Percentiles rank a stretch among this genome's conserved stretches.
Evolutionary conservation across 2,113 vertebrate genomes (phyloP).

Genomic region (Bufo bufo): DNA sequence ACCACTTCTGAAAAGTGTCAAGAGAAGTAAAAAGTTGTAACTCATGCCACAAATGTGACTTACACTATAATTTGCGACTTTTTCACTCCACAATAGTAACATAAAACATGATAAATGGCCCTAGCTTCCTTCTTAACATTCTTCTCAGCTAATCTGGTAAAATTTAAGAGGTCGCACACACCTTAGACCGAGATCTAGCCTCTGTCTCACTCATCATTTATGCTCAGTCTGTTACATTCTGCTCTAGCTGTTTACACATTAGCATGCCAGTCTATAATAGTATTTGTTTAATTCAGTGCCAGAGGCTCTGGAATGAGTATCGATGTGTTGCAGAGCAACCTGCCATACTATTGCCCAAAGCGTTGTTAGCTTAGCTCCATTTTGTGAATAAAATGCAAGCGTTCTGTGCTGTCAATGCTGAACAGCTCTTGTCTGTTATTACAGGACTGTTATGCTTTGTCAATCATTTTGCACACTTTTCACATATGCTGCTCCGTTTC

Average conservation of each 20-base stretch:
- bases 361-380: constrained; percentile 30
- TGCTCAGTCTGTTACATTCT: constrained; percentile 25
- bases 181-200: constrained; percentile 1
- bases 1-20: too few relatives aligned
- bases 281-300: constrained; percentile 50
- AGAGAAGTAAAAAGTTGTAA: too few relatives aligned
- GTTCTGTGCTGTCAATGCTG: constrained; percentile 41
- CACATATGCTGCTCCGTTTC: constrained; percentile 79
- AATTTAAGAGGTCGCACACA: background rate
- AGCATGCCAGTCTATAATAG: constrained; percentile 46
- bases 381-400: constrained; percentile 26
- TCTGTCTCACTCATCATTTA: constrained; percentile 18
- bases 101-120: too few relatives aligned
- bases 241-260: constrained; percentile 46
- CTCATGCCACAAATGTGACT: too few relatives aligned
- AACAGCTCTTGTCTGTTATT: constrained; percentile 71
- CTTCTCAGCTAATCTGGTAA: background rate
- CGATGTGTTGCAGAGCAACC: constrained; percentile 25
- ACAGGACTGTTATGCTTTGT: constrained; percentile 73
- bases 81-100: too few relatives aligned
- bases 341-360: constrained; percentile 20
- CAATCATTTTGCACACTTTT: constrained; percentile 76
- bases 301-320: constrained; percentile 37
- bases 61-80: too few relatives aligned
- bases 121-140: too few relatives aligned